Evolutionary conservation across 2,888 invertebrate genomes (phyloP), one percentile per base, ranked within the genome.

Genomic region (Pegoplata infirma): DNA sequence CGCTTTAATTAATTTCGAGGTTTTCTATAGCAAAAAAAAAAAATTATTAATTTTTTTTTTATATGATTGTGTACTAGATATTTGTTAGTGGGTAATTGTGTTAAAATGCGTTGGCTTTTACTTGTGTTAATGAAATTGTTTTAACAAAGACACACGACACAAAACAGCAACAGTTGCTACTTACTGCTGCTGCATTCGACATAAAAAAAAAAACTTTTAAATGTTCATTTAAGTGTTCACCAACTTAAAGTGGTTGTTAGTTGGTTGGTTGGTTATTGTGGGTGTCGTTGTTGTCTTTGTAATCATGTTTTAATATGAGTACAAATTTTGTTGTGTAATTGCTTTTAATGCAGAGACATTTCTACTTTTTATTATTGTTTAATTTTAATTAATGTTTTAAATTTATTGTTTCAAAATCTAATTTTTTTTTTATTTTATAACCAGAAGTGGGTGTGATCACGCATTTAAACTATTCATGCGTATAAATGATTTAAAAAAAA

Each of bases 121-220:
- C 32, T 58, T 55, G 23, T 63, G 63, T 72, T 55, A 72, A 63
- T 72, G 61, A 71, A 71, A 63, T 71, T 21, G n/a, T 8, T 23
- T 40, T 40, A n/a, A 40, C n/a, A 46, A 53, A 55, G n/a, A n/a
- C n/a, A n/a, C n/a, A 63, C 46, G 28, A 46, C 46, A 53, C 46
- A 17, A 1, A 40, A 40, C 12, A 12, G 36, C 36, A 40, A 32
- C 32, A 32, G 32, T 32, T 32, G 32, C 3, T 32, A 8, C 4
- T 25, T 32, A 8, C 4, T 25, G 6, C 17, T 32, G 25, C 49
- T 68, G 32, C 12, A 21, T 36, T 51, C n/a, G 16, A 14, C 2
- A 0, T 12, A 19, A n/a, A n/a, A 14, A 21, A 14, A 46, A 19
- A 58, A 55, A 23, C 36, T n/a, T n/a, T n/a, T n/a, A 23, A 36